phyloP scores from a whole-genome alignment of 2,888 invertebrate species.

The Listrodromus nycthemerus region DNA sequence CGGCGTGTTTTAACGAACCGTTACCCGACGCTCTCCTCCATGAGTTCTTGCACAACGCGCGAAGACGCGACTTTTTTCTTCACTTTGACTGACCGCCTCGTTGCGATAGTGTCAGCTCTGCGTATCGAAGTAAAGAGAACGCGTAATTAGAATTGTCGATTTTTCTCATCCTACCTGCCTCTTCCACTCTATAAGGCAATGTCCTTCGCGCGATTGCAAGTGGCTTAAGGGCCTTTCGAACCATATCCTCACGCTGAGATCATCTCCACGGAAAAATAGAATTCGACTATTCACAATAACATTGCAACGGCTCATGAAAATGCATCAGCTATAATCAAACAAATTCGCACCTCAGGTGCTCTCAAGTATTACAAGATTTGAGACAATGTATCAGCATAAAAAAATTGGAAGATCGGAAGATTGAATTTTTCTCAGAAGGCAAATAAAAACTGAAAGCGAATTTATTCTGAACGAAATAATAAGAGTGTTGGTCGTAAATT shows the following conservation, averaged over 20 bases:
- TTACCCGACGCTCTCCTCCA: slow-evolving; percentile 4
- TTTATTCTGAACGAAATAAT: neutral
- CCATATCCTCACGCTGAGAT: neutral
- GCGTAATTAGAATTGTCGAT: neutral
- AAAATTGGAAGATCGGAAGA: neutral
- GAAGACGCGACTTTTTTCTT: slow-evolving; percentile 48
- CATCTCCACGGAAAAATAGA: neutral
- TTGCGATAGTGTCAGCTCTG: neutral
- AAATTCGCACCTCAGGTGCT: no score
- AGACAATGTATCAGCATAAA: no score
- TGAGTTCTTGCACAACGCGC: slow-evolving; percentile 56
- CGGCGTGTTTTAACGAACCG: slow-evolving; percentile 12
- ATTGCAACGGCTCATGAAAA: no score
- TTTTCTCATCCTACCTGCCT: neutral
- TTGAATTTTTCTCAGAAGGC: neutral
- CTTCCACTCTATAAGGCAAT: neutral
- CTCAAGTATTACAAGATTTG: no score
- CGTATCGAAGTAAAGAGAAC: slow-evolving; percentile 18
- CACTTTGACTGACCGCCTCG: slow-evolving; percentile 46
- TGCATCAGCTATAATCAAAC: no score
- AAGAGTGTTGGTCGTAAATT: neutral
- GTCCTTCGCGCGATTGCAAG: neutral
- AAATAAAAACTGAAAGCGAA: neutral
- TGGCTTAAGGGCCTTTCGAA: slow-evolving; percentile 1
- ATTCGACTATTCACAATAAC: neutral